Percentiles rank a stretch among this genome's conserved stretches.
These are phyloP conservation scores for Drosophila cardini DNA, from an alignment of 1,140 invertebrate genomes.

Conservation along the genomic window DNA sequence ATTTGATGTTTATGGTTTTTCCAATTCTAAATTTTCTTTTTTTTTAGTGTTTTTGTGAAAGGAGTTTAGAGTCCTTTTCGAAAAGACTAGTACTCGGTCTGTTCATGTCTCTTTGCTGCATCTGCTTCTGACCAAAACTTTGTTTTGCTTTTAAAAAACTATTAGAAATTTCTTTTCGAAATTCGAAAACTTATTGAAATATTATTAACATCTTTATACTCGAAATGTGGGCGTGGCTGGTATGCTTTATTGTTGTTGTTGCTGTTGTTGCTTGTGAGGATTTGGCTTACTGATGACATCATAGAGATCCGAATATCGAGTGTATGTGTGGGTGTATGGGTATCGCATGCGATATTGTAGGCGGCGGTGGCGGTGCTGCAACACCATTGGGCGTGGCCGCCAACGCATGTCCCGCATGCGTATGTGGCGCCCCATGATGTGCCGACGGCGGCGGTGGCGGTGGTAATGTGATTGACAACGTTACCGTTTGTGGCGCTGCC, in stretches of 20 bases:
- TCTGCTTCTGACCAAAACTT: slow-evolving; percentile 57
- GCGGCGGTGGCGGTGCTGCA: slow-evolving; percentile 63
- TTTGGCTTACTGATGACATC: slow-evolving; percentile 74
- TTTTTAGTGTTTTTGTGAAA: slow-evolving; percentile 43
- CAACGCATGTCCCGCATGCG: slow-evolving; percentile 62
- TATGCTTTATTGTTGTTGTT: not conserved
- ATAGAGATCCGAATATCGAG: slow-evolving; percentile 85
- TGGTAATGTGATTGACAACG: slow-evolving; percentile 72
- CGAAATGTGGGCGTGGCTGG: slow-evolving; percentile 45
- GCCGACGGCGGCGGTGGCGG: slow-evolving; percentile 58
- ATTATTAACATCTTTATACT: not conserved
- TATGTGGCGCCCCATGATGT: slow-evolving; percentile 46
- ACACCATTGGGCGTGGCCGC: slow-evolving; percentile 56
- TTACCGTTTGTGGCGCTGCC: slow-evolving; percentile 77
- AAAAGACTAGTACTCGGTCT: slow-evolving; percentile 83
- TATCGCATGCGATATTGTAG: slow-evolving; percentile 79
- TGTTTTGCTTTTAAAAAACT: slow-evolving; percentile 62
- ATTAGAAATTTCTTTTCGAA: slow-evolving; percentile 60
- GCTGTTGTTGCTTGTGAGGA: slow-evolving; percentile 13
- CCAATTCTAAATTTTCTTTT: too few species aligned
- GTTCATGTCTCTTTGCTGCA: slow-evolving; percentile 16
- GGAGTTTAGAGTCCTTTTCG: slow-evolving; percentile 84
- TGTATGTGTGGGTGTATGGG: slow-evolving; percentile 84
- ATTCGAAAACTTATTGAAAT: not conserved
- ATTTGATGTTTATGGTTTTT: slow-evolving; percentile 54